Evolutionary conservation across 1,140 invertebrate species (phyloP).

Genomic region (Maniola jurtina): DNA sequence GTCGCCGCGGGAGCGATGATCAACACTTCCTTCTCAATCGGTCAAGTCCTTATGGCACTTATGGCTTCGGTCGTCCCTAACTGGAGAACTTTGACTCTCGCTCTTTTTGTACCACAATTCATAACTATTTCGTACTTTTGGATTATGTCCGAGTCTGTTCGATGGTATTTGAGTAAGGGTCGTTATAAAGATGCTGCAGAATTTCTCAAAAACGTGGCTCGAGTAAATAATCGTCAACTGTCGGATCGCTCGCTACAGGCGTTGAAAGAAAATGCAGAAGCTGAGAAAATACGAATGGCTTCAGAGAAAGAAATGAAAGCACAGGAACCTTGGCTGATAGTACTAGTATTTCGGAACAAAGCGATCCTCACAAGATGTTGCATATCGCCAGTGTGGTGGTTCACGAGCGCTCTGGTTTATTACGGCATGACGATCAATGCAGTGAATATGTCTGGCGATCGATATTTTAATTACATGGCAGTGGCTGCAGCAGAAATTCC

Average conservation of each 20-base stretch:
- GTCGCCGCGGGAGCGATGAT: conserved; percentile 84
- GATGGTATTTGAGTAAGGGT: conserved; percentile 87
- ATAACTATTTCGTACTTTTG: conserved; percentile 82
- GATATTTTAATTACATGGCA: conserved; percentile 85
- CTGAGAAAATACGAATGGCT: neutral
- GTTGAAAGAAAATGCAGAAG: conserved; percentile 25
- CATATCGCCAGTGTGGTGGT: conserved; percentile 85
- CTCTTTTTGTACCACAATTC: conserved; percentile 83
- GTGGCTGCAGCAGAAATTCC: conserved; percentile 85
- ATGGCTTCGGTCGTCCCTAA: conserved; percentile 83
- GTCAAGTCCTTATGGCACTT: conserved; percentile 83
- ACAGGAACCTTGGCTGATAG: conserved; percentile 67
- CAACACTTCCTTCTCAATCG: conserved; percentile 85
- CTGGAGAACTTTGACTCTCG: conserved; percentile 84
- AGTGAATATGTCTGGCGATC: conserved; percentile 84
- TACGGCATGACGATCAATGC: conserved; percentile 91
- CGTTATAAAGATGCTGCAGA: conserved; percentile 81
- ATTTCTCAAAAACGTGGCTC: conserved; percentile 81
- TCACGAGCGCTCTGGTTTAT: conserved; percentile 86
- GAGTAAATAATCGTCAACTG: conserved; percentile 82
- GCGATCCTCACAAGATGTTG: conserved; percentile 81
- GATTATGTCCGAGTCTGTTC: conserved; percentile 82
- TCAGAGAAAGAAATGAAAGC: conserved; percentile 27
- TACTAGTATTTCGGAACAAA: conserved; percentile 79
- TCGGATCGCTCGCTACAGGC: conserved; percentile 79